A percentile compares a stretch with the other conserved stretches of the same genome.
These are phyloP conservation scores for Chiridota heheva DNA, from an alignment of 35 echinoderm and acorn worm genomes.

Conservation along the genomic window DNA sequence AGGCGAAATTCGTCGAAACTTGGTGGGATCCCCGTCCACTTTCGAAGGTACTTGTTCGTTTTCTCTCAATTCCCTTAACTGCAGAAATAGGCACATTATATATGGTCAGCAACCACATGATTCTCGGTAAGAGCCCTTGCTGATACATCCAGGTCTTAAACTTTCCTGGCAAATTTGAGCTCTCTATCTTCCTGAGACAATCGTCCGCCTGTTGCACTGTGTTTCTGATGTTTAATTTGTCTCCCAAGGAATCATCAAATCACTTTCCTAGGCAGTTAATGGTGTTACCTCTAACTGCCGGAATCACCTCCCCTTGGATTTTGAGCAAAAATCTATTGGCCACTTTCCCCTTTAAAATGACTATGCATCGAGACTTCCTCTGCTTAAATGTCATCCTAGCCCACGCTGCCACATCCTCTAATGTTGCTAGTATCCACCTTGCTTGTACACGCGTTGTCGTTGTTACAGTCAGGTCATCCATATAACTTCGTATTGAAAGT, in stretches of 20 bases:
- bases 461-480: not conserved
- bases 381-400: too few species aligned
- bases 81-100: too few species aligned
- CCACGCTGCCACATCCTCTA: not conserved
- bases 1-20: too few species aligned
- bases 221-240: not conserved
- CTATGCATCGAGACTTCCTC: not conserved
- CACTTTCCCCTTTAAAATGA: not conserved
- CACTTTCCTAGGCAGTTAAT: too few species aligned
- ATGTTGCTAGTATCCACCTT: not conserved
- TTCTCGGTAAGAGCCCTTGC: not conserved
- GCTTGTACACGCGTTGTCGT: not conserved
- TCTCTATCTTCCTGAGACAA: not conserved
- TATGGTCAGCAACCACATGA: not conserved
- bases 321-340: not conserved
- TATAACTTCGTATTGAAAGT: not conserved
- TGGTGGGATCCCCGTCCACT: not conserved
- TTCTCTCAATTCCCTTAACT: not conserved
- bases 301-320: not conserved
- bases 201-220: not conserved
- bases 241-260: not conserved
- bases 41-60: not conserved
- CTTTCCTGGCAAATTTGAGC: not conserved
- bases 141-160: constrained; percentile 11
- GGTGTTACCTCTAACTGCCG: not conserved